These are phyloP conservation scores for Lithobates pipiens DNA, from an alignment of 2,797 vertebrate genomes.

Conservation along the genomic window DNA sequence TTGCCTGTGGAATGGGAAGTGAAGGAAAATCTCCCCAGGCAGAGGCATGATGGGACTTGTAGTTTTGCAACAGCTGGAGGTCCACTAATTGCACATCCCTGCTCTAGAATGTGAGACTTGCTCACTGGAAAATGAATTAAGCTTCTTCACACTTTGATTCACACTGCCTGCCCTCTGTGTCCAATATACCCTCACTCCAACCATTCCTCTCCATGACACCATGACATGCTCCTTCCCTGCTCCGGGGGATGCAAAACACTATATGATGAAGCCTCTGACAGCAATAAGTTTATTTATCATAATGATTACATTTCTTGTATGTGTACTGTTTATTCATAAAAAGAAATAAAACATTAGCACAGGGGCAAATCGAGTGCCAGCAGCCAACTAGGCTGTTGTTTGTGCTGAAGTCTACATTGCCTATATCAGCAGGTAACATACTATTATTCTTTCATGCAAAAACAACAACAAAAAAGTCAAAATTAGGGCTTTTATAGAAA, in stretches of 20 bases:
- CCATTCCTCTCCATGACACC: neutral
- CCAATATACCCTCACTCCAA: too few species aligned
- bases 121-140: too few species aligned
- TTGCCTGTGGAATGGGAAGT: too few species aligned
- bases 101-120: too few species aligned
- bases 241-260: too few species aligned
- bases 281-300: neutral
- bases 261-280: too few species aligned
- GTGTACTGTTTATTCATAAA: neutral
- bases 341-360: neutral
- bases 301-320: neutral
- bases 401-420: neutral
- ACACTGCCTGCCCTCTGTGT: too few species aligned
- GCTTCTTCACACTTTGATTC: too few species aligned
- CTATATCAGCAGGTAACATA: conserved; percentile 10
- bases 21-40: too few species aligned
- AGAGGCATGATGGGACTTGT: too few species aligned
- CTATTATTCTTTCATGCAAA: neutral
- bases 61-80: too few species aligned
- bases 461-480: neutral
- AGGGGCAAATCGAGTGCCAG: neutral
- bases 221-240: neutral
- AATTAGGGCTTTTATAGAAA: neutral
- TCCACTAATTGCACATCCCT: too few species aligned
- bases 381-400: conserved; percentile 2